These are phyloP conservation scores for Charanyca ferruginea DNA, from an alignment of 2,888 invertebrate species.

Conservation along the genomic window DNA sequence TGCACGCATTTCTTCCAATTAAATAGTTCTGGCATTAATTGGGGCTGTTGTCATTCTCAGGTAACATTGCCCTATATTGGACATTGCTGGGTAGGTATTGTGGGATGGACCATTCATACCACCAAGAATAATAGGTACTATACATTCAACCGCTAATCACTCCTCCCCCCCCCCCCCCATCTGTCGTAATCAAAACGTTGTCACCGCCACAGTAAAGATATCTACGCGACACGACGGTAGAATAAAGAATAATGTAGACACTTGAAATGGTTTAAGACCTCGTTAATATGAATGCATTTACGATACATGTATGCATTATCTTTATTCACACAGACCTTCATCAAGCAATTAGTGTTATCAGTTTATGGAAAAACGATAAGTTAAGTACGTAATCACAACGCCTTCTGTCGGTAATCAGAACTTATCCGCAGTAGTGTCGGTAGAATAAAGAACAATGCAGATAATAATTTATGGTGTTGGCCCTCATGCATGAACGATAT, in stretches of 20 bases:
- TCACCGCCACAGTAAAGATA: no score
- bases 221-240: no score
- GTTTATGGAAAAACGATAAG: neutral
- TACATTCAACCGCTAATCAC: no score
- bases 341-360: neutral
- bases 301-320: no score
- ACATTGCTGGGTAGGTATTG: no score
- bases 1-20: no score
- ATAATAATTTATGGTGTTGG: neutral
- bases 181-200: no score
- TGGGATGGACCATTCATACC: neutral
- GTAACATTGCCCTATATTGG: neutral
- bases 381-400: neutral
- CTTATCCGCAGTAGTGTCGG: neutral
- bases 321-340: neutral
- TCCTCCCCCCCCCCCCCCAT: no score
- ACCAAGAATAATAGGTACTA: neutral
- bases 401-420: neutral
- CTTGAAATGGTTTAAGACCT: no score
- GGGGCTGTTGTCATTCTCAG: neutral
- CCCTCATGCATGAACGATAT: neutral
- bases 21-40: no score
- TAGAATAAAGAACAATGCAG: constrained; percentile 1
- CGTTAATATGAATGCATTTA: no score
- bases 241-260: no score